Base-by-base conservation (phyloP, 2,888 invertebrate species). In the Machimus atricapillus region DNA sequence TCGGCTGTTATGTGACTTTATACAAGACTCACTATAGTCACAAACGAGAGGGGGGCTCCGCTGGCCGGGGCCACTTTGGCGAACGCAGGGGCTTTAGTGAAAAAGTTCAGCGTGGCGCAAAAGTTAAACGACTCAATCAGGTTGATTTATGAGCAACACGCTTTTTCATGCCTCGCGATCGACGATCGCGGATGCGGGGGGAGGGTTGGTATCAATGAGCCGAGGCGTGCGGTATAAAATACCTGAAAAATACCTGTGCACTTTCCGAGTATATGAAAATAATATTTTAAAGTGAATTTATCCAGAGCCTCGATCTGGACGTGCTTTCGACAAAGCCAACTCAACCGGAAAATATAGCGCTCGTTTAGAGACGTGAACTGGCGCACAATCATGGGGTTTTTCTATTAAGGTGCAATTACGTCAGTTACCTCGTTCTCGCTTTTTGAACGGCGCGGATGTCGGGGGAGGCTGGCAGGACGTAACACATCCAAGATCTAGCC, bases 71-170 rank as follows among this genome's bases (percentile, higher is more conserved):
- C 40, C 19, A 37, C 16, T 78, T 40, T 82, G 27, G 66, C 56
- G 82, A 82, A 23, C 34, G 66, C 37, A 34, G 43, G 14, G 43
- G 56, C 58, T n/a, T 82, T 37, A 77, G 56, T 46, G 6, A 40
- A 43, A 73, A 74, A 43, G 73, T 85, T 86, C 86, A 52, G 34
- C 86, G 19, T 87, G 73, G 77, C 77, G 78, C 37, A 27, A 85
- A 87, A 85, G 78, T 87, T 85, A 87, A 87, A 88, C 79, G 86
- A 79, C 88, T 87, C 87, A 87, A 88, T 88, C 86, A 83, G 79
- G 77, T 66, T 77, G 81, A 88, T 88, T 87, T 86, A 86, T 88
- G 34, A 87, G 9, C 37, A 86, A 79, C 86, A 88, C 87, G 88
- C 87, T 86, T 85, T 86, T 40, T 46, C 27, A 27, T 74, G 31